These are phyloP conservation scores for Noctua janthe DNA, from an alignment of 2,888 invertebrate genomes.

Conservation along the genomic window DNA sequence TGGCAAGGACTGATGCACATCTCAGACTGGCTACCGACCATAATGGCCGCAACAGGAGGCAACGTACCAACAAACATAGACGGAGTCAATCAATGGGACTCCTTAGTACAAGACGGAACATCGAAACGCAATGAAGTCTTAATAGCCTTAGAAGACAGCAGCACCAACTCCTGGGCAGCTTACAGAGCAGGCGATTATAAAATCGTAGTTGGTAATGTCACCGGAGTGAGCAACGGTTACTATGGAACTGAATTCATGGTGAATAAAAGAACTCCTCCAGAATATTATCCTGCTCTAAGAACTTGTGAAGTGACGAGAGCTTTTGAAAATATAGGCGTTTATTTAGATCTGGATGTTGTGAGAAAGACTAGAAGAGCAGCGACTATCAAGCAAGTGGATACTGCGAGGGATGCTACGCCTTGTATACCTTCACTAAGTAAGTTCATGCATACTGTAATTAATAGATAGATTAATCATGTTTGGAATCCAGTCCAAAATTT, in stretches of 20 bases:
- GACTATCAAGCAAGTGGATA: conserved; percentile 79
- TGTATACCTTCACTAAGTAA: conserved; percentile 84
- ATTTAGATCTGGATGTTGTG: conserved; percentile 76
- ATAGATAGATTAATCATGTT: not conserved
- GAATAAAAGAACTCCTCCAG: conserved; percentile 78
- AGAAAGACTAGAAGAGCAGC: conserved; percentile 76
- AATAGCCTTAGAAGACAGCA: conserved; percentile 90
- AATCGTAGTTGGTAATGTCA: conserved; percentile 90
- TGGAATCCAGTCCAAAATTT: not conserved
- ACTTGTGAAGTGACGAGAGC: conserved; percentile 77
- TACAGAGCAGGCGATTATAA: conserved; percentile 92
- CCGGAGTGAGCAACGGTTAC: conserved; percentile 81
- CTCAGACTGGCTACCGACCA: conserved; percentile 96
- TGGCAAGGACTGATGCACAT: conserved; percentile 93
- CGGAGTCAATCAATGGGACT: conserved; percentile 93
- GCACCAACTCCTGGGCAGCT: conserved; percentile 88
- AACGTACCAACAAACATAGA: conserved; percentile 87
- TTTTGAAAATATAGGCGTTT: conserved; percentile 79
- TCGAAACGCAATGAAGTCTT: conserved; percentile 90
- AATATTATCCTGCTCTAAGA: conserved; percentile 79
- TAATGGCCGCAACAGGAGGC: conserved; percentile 85
- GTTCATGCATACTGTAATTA: conserved; percentile 59
- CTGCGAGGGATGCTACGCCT: conserved; percentile 76
- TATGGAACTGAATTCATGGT: conserved; percentile 81
- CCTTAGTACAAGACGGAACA: conserved; percentile 86